Evolutionary conservation across 1,140 invertebrate genomes (phyloP), one percentile per base, ranked within the genome.

Genomic region (Trichomalopsis sarcophagae): DNA sequence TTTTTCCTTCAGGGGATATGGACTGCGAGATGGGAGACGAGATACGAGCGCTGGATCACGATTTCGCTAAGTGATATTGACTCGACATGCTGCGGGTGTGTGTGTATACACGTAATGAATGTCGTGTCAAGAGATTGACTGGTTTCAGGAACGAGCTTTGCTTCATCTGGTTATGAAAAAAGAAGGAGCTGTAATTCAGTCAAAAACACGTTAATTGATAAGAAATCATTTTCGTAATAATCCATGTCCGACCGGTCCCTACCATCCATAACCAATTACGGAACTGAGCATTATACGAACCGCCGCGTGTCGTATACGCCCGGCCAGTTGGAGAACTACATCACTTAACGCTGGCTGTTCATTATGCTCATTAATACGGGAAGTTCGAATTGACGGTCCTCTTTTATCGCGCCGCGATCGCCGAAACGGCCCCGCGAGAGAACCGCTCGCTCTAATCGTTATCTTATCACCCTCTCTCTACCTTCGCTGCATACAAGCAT

Each of bases 341-440:
- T 55, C 69, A 36, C 30, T 82, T 82, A 55, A 82, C 27, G 21
- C 47, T n/a, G 69, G 1, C 9, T 75, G 21, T 68, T 82, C 33
- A 76, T 82, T 82, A 44, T 76, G 13, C 50, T 76, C 73, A 76
- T 82, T 76, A 36, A 82, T 33, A 33, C 68, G 33, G 71, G 33
- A 82, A 66, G 27, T 66, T 44, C 0, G n/a, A 66, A 44, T 44
- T 44, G 6, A 44, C 40, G 36, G 13, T 68, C 10, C 21, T 33
- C 21, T 76, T 82, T 82, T 82, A 82, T 82, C 81, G 73, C 27
- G 5, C 36, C 30, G 21, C 30, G 33, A 75, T 62, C 47, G 13
- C 6, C 30, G 44, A 66, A 76, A 82, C 21, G 30, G 79, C 40
- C 10, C 13, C 36, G 5, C 27, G 68, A 71, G 68, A 71, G 17